Evolutionary conservation across 2,888 invertebrate genomes (phyloP).

Genomic region (Ochropleura leucogaster): DNA sequence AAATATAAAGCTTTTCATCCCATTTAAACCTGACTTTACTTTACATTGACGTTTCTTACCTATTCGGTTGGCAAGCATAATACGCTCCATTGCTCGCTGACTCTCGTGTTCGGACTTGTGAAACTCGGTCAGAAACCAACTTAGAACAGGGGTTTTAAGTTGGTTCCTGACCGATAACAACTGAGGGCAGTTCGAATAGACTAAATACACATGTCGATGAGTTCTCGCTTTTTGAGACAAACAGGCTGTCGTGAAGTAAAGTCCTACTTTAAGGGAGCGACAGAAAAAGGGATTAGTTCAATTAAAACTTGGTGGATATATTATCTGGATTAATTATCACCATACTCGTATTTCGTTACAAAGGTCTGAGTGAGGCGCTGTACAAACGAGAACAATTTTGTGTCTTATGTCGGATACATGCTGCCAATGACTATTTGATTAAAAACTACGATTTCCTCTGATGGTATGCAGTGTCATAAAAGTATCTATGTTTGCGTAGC

Average conservation of each 20-base stretch:
- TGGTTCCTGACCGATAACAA: too few relatives aligned
- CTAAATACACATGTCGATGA: conserved; percentile 43
- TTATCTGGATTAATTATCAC: not conserved
- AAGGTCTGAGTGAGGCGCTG: too few relatives aligned
- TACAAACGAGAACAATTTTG: too few relatives aligned
- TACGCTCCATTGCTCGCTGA: conserved; percentile 35
- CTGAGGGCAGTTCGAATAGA: conserved; percentile 22
- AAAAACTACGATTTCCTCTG: too few relatives aligned
- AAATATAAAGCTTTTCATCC: conserved; percentile 25
- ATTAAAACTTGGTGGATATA: not conserved
- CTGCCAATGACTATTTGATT: too few relatives aligned
- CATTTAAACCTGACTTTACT: conserved; percentile 22
- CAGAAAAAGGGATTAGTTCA: not conserved
- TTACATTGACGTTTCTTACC: conserved; percentile 21
- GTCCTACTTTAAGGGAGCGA: conserved; percentile 3
- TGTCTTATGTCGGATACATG: too few relatives aligned
- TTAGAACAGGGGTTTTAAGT: conserved; percentile 14
- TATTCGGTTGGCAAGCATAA: conserved; percentile 25
- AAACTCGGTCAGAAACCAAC: conserved; percentile 50
- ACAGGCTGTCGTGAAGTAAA: conserved; percentile 24
- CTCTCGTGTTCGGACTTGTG: conserved; percentile 36
- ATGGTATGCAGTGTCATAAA: too few relatives aligned
- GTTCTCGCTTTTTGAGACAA: conserved; percentile 22
- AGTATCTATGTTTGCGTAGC: too few relatives aligned
- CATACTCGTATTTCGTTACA: not conserved